These are phyloP conservation scores for Gobionotothen gibberifrons DNA, from an alignment of 2,797 vertebrate species.

Conservation along the genomic window DNA sequence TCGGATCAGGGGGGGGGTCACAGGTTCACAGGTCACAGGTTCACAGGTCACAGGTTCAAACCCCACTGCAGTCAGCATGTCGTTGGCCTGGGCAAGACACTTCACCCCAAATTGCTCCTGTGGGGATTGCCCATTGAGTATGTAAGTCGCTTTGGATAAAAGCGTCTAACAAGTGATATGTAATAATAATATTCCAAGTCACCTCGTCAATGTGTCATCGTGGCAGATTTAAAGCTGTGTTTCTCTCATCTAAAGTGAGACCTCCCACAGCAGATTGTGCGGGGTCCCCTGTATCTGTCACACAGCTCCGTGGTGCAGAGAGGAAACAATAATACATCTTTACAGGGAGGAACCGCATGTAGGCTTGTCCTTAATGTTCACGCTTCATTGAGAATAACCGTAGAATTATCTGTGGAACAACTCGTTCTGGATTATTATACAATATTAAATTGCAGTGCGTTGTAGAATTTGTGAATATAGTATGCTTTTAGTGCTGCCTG, in stretches of 20 bases:
- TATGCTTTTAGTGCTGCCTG: background rate
- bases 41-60: no score
- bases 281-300: background rate
- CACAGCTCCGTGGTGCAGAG: constrained; percentile 37
- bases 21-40: no score
- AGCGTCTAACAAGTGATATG: no score
- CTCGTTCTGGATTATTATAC: constrained; percentile 6
- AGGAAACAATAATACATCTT: constrained; percentile 22
- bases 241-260: background rate
- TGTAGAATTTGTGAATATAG: background rate
- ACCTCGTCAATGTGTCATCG: background rate
- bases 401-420: background rate
- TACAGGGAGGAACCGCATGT: constrained; percentile 2
- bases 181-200: no score
- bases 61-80: no score
- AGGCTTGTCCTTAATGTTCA: constrained; percentile 18
- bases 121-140: no score
- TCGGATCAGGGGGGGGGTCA: no score
- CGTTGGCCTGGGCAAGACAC: background rate
- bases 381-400: constrained; percentile 22
- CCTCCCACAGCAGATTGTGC: background rate
- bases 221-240: background rate
- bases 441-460: background rate
- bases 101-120: no score
- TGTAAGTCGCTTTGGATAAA: no score